These are phyloP conservation scores for Manis javanica DNA, from an alignment of 2,797 vertebrate species.

Conservation along the genomic window DNA sequence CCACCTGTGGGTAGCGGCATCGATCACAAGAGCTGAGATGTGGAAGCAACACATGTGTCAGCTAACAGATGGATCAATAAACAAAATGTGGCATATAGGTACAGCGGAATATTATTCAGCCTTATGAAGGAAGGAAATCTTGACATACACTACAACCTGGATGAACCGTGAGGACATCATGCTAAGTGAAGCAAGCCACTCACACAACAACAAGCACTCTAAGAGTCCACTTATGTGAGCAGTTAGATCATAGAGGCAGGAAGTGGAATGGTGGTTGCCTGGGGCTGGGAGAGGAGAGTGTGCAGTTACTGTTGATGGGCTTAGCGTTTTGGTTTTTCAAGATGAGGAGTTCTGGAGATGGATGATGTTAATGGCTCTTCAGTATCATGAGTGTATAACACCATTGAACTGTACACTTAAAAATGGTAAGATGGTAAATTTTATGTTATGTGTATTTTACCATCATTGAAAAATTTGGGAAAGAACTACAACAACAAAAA, in stretches of 20 bases:
- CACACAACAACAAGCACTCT: not conserved
- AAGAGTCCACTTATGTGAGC: not conserved
- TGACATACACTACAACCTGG: not conserved
- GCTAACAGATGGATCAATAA: not conserved
- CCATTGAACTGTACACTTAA: not conserved
- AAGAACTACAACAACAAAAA: not conserved
- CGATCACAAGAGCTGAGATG: not conserved
- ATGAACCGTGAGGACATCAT: not conserved
- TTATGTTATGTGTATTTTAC: not conserved
- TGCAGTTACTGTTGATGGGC: not conserved
- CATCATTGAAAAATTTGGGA: not conserved
- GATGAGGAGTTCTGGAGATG: not conserved
- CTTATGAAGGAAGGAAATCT: not conserved
- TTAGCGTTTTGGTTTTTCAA: not conserved
- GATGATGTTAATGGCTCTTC: not conserved
- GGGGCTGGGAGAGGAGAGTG: not conserved
- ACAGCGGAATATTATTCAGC: not conserved
- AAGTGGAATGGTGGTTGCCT: not conserved
- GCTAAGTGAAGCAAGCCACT: not conserved
- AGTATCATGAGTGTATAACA: not conserved
- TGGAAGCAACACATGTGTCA: not conserved
- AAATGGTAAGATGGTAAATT: not conserved
- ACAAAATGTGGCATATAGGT: not conserved
- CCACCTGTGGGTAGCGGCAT: not conserved
- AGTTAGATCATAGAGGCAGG: not conserved